Evolutionary conservation across 2,797 vertebrate genomes (phyloP).

Genomic region (Schizopygopsis malacanthus): DNA sequence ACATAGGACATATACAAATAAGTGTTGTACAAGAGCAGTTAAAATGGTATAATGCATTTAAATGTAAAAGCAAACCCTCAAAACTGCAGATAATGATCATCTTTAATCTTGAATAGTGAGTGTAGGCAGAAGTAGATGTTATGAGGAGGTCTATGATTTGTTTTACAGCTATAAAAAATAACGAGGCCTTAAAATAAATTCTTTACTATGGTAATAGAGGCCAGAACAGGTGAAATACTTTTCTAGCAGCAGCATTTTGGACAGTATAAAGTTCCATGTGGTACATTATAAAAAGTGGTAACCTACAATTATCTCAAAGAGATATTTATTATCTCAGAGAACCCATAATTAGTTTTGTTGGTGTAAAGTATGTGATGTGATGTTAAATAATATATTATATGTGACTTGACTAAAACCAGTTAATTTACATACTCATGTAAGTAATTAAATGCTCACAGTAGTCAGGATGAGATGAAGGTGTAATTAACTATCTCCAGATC

Average conservation of each 20-base stretch:
- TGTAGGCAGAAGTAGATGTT: background rate
- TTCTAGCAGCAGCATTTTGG: background rate
- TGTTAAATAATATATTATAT: background rate
- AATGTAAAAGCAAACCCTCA: background rate
- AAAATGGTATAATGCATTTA: background rate
- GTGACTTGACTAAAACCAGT: background rate
- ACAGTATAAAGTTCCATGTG: background rate
- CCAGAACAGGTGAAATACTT: background rate
- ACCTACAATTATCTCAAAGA: background rate
- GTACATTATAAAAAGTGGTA: background rate
- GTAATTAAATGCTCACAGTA: background rate
- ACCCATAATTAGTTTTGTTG: background rate
- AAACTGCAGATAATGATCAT: background rate
- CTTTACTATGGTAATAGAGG: background rate
- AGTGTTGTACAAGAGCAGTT: background rate
- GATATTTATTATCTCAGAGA: background rate
- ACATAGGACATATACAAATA: background rate
- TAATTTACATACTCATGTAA: background rate
- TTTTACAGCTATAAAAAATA: constrained; percentile 1
- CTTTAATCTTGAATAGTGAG: background rate
- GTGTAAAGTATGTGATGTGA: background rate
- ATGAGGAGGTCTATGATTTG: background rate
- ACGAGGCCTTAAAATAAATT: background rate
- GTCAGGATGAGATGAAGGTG: background rate
- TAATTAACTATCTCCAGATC: background rate